A percentile compares a stretch with the other conserved stretches of the same genome.
Evolutionary conservation across 2,113 vertebrate genomes (phyloP).

Genomic region (Nannobrachium achirus): DNA sequence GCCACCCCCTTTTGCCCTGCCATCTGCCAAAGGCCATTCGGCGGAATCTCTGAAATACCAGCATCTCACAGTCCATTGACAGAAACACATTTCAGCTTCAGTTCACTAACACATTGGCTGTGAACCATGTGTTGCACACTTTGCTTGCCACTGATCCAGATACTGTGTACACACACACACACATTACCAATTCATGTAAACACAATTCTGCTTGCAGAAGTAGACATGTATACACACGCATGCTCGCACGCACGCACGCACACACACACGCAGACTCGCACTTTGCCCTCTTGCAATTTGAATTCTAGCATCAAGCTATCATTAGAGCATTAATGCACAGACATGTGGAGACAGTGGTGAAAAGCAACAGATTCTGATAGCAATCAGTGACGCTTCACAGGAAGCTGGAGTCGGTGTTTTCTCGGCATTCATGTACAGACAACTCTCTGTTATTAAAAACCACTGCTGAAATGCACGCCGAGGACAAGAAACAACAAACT

Average conservation of each 20-base stretch:
- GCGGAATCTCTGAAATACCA: slow-evolving; percentile 4
- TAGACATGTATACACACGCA: neutral
- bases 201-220: too few species aligned
- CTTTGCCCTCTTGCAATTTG: too few species aligned
- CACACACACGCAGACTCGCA: neutral
- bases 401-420: slow-evolving; percentile 37
- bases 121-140: slow-evolving; percentile 26
- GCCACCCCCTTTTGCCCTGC: neutral
- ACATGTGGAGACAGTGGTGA: too few species aligned
- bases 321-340: too few species aligned
- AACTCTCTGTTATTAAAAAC: slow-evolving; percentile 14
- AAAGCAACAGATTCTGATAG: slow-evolving; percentile 6
- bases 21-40: slow-evolving; percentile 10
- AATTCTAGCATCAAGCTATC: too few species aligned
- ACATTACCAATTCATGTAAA: neutral
- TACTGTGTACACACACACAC: slow-evolving; percentile 1
- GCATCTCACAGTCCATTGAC: slow-evolving; percentile 13
- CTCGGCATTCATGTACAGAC: slow-evolving; percentile 38
- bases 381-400: slow-evolving; percentile 20
- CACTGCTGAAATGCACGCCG: slow-evolving; percentile 2
- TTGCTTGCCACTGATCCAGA: slow-evolving; percentile 30
- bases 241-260: neutral
- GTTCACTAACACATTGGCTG: neutral
- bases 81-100: slow-evolving; percentile 1
- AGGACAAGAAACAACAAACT: slow-evolving; percentile 50